These are phyloP conservation scores for Neotragus moschatus DNA, from an alignment of 2,113 vertebrate species.

Conservation along the genomic window DNA sequence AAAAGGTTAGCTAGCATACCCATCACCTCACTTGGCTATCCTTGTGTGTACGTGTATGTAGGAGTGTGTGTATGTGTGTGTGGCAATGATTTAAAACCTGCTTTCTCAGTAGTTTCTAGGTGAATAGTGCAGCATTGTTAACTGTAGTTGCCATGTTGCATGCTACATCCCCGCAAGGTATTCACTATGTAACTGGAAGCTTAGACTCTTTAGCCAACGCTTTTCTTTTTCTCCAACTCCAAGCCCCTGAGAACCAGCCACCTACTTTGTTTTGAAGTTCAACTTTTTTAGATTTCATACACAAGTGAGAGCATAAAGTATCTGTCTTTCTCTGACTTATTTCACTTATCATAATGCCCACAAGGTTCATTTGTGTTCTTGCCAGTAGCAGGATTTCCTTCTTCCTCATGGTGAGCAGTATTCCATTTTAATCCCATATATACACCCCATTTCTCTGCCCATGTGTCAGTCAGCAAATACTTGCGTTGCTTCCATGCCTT, in stretches of 20 bases:
- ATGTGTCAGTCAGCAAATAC: fast-evolving
- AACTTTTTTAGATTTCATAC: no score
- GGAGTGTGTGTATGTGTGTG: not conserved
- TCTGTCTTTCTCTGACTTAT: not conserved
- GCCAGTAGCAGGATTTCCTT: not conserved
- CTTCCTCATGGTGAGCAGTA: not conserved
- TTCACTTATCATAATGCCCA: not conserved
- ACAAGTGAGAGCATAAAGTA: not conserved
- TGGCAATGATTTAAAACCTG: not conserved
- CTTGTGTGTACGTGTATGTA: not conserved
- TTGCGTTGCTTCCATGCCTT: not conserved
- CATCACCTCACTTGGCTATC: not conserved
- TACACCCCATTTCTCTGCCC: not conserved
- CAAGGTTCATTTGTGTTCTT: not conserved
- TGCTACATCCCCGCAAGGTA: fast-evolving
- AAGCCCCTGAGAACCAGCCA: not conserved
- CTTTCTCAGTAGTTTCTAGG: not conserved
- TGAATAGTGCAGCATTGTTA: not conserved
- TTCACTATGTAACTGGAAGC: not conserved
- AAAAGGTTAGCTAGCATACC: not conserved
- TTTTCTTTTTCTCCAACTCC: no score
- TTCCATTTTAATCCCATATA: not conserved
- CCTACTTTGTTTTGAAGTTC: not conserved
- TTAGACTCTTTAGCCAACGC: fast-evolving
- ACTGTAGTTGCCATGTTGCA: fast-evolving